Evolutionary conservation across 2,113 vertebrate genomes (phyloP).

Genomic region (Puma concolor): DNA sequence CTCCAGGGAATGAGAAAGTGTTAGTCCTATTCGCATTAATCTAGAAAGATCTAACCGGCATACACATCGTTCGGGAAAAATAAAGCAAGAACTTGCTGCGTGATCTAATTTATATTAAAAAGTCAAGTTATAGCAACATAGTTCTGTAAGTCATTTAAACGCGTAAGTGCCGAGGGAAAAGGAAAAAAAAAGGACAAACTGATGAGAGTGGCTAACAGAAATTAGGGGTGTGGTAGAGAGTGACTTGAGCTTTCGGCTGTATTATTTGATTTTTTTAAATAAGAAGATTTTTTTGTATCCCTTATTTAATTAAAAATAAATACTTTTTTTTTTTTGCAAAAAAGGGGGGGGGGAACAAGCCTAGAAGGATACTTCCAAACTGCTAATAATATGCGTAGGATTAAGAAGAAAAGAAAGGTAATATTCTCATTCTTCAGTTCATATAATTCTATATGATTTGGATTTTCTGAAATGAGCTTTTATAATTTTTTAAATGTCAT

Average conservation of each 20-base stretch:
- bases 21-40: background rate
- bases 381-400: background rate
- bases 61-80: background rate
- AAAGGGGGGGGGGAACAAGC: background rate
- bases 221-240: background rate
- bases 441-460: background rate
- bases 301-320: constrained; percentile 44
- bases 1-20: accelerated
- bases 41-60: background rate
- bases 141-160: background rate
- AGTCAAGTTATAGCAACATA: background rate
- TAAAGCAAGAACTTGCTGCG: background rate
- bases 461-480: background rate
- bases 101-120: background rate
- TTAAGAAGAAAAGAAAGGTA: background rate
- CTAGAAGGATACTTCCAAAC: background rate
- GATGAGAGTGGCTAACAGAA: background rate
- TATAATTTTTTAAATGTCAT: background rate
- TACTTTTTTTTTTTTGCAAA: background rate
- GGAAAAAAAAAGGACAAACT: background rate
- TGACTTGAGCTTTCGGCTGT: background rate
- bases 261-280: background rate
- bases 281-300: background rate
- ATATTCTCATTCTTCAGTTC: background rate
- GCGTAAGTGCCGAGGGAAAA: background rate